Conservation (phyloP, 1,140 invertebrate species). For the Dysdera silvatica region DNA sequence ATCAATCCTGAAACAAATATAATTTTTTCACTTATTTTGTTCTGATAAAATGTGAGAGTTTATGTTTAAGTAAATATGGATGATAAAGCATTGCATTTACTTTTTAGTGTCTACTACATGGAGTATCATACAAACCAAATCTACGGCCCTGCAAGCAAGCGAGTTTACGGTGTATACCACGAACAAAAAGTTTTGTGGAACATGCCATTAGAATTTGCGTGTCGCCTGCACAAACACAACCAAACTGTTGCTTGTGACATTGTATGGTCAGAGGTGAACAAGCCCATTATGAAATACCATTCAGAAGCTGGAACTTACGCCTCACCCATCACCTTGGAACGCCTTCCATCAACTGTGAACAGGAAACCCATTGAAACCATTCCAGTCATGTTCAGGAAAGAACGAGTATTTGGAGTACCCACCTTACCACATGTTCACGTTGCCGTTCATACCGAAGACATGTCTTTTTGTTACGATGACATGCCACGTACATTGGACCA, state of each 20-base stretch:
- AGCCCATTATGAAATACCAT: not conserved
- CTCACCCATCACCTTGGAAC: not conserved
- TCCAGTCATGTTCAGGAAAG: not conserved
- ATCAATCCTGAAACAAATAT: too few relatives aligned
- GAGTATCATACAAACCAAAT: not conserved
- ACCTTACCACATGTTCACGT: not conserved
- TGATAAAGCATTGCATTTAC: too few relatives aligned
- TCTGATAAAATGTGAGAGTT: too few relatives aligned
- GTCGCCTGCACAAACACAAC: not conserved
- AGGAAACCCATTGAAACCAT: conserved; percentile 1
- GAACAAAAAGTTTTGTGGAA: not conserved
- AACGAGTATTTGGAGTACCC: not conserved
- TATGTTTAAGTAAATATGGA: too few relatives aligned
- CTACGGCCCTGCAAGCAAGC: conserved; percentile 1
- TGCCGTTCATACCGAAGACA: conserved; percentile 3
- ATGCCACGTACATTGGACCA: not conserved
- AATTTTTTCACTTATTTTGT: too few relatives aligned
- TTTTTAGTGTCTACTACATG: conserved; percentile 1
- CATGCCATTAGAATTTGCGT: not conserved
- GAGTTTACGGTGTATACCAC: conserved; percentile 11
- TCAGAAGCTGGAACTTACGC: conserved; percentile 23
- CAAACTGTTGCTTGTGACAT: not conserved
- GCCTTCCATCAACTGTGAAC: not conserved
- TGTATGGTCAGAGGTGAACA: not conserved
- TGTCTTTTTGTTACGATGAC: not conserved